Evolutionary conservation across 1,140 invertebrate genomes (phyloP).

Genomic region (Euborellia annulipes): DNA sequence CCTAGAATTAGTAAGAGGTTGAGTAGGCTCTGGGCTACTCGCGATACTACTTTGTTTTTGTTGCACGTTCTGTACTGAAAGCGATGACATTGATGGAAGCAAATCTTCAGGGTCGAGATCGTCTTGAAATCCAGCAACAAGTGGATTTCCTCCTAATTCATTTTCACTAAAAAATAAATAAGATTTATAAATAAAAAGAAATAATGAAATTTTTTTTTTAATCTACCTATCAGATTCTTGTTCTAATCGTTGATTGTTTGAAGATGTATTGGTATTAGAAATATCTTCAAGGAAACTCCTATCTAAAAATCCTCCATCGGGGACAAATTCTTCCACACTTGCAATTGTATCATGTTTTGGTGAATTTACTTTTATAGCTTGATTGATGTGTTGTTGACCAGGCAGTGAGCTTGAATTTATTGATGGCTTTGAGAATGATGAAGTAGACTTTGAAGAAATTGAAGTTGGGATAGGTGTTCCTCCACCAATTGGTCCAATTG

Average conservation of each 20-base stretch:
- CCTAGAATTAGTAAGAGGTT: slow-evolving; percentile 12
- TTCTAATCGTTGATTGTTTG: slow-evolving; percentile 13
- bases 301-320: slow-evolving; percentile 58
- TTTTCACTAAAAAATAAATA: slow-evolving; percentile 44
- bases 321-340: slow-evolving; percentile 74
- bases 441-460: slow-evolving; percentile 18
- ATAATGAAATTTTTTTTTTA: slow-evolving; percentile 7
- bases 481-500: slow-evolving; percentile 19
- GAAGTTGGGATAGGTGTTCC: slow-evolving; percentile 30
- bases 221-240: slow-evolving; percentile 44
- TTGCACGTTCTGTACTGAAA: slow-evolving; percentile 19
- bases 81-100: slow-evolving; percentile 10
- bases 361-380: neutral
- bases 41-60: slow-evolving; percentile 9
- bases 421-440: slow-evolving; percentile 20
- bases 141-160: slow-evolving; percentile 58
- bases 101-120: slow-evolving; percentile 61
- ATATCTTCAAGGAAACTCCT: slow-evolving; percentile 68
- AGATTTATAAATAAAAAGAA: slow-evolving; percentile 1
- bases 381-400: neutral
- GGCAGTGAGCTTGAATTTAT: neutral
- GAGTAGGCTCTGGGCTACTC: slow-evolving; percentile 17
- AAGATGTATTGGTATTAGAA: slow-evolving; percentile 7
- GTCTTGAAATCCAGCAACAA: slow-evolving; percentile 75
- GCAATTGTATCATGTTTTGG: slow-evolving; percentile 23